Base-by-base conservation (phyloP, 2,113 vertebrate genomes). In the Pseudopipra pipra region DNA sequence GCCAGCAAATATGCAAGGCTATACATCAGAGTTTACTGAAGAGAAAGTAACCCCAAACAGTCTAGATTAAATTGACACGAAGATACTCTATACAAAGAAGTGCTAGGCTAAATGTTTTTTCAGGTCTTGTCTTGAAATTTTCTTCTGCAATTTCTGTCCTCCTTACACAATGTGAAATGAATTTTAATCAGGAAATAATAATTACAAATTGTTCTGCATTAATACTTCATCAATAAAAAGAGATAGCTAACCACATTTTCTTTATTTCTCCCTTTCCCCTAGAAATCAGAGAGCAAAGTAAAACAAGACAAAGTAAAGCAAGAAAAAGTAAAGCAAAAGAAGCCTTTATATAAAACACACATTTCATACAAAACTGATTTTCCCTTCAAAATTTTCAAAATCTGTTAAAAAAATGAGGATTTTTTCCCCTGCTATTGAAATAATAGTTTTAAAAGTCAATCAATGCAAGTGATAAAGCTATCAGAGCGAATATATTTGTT, bases 1-100 rank as follows among this genome's bases (percentile, higher is more conserved):
- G 96, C 43, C 15, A 86, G 41, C 28, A 67, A n/a, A 74, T 30
- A 70, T 15, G 14, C 27, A 16, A 30, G 11, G 16, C 46, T 68
- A 31, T 31, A 30, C 11, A 79, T 15, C 27, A 94, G 41, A 90
- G 41, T 78, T 75, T 72, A 51, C 43, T 82, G 76, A 85, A 90
- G 27, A 92, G 58, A 61, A 91, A 85, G 30, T 73, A 67, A 95
- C 39, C 19, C 25, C 18, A 82, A 68, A 51, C 54, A 89, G 65
- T 90, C 54, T 83, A 72, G 67, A 77, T 91, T 88, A 94, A 95
- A 93, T 37, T 85, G 41, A 77, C 67, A 78, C 66, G 17, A 89
- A 61, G 8, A 85, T 78, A 71, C 24, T 73, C 56, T 71, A 92
- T 90, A 85, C 19, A 85, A 89, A 73, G 83, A 88, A 49, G 12